phyloP scores from a whole-genome alignment of 92 coral and sea anemone genomes.

The Pocillopora grandis region DNA sequence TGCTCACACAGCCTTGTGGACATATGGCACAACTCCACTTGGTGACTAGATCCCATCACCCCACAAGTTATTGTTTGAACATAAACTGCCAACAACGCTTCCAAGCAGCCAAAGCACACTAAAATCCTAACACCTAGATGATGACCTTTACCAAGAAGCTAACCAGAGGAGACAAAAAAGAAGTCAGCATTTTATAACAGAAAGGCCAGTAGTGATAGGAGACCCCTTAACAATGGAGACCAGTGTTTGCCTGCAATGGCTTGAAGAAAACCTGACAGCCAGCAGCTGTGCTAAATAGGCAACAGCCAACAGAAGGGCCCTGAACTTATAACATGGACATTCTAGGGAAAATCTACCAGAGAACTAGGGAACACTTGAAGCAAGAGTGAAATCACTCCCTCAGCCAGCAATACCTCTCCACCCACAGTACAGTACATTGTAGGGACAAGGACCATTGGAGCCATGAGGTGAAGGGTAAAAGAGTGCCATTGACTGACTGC shows the following conservation, averaged over 20 bases:
- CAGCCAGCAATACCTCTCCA: neutral
- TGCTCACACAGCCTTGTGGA: slow-evolving; percentile 57
- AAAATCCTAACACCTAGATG: slow-evolving; percentile 40
- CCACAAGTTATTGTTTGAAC: slow-evolving; percentile 30
- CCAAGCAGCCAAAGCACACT: slow-evolving; percentile 36
- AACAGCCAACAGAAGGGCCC: neutral
- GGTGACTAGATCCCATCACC: slow-evolving; percentile 34
- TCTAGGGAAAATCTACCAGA: neutral
- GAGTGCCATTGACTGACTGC: no score
- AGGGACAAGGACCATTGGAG: no score
- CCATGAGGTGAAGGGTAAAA: no score
- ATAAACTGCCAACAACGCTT: slow-evolving; percentile 13
- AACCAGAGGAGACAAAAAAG: slow-evolving; percentile 34
- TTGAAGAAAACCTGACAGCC: neutral
- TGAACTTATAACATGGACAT: neutral
- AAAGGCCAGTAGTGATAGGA: neutral
- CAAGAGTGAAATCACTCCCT: neutral
- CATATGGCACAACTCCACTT: slow-evolving; percentile 37
- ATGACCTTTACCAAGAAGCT: slow-evolving; percentile 47
- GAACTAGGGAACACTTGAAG: neutral
- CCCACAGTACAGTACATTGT: neutral
- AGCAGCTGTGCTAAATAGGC: neutral
- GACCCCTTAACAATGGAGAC: neutral
- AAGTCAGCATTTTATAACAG: neutral
- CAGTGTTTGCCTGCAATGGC: neutral